Evolutionary conservation across 2,113 vertebrate species (phyloP), one percentile per base, ranked within the genome.

Genomic region (Amia ocellicauda): DNA sequence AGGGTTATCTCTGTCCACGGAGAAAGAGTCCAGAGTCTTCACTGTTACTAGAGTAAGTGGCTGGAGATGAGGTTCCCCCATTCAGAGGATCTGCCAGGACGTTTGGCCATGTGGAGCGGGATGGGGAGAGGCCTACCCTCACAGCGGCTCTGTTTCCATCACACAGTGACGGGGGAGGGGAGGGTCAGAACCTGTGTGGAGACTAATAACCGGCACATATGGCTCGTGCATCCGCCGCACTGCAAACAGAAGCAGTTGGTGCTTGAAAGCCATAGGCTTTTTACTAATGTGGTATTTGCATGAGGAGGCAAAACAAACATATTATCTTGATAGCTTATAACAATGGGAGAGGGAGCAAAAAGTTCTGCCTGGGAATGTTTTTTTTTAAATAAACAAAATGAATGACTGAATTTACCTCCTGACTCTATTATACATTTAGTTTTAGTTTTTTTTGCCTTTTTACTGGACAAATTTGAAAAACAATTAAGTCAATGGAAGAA

Each of bases 301-400:
- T 43, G 24, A 66, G 43, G 49, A 24, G 59, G 58, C 70, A 53
- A 72, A 69, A 68, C 36, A 64, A 64, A 64, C 61, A 27, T 24
- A 27, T 29, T 56, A 40, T 36, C n/a, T n/a, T n/a, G n/a, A n/a
- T n/a, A n/a, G n/a, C n/a, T n/a, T n/a, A n/a, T n/a, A n/a, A n/a
- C n/a, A n/a, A n/a, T n/a, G n/a, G n/a, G n/a, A n/a, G n/a, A n/a
- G n/a, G n/a, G n/a, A n/a, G n/a, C n/a, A n/a, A n/a, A n/a, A n/a
- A n/a, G n/a, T n/a, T n/a, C n/a, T n/a, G n/a, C n/a, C n/a, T n/a
- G n/a, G n/a, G n/a, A n/a, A n/a, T n/a, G n/a, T n/a, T n/a, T n/a
- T n/a, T n/a, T n/a, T n/a, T n/a, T n/a, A n/a, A n/a, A n/a, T n/a
- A n/a, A n/a, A n/a, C n/a, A n/a, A n/a, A n/a, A n/a, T n/a, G n/a